Conservation (phyloP, 2,113 vertebrate genomes). For the Pleuronectes platessa region DNA sequence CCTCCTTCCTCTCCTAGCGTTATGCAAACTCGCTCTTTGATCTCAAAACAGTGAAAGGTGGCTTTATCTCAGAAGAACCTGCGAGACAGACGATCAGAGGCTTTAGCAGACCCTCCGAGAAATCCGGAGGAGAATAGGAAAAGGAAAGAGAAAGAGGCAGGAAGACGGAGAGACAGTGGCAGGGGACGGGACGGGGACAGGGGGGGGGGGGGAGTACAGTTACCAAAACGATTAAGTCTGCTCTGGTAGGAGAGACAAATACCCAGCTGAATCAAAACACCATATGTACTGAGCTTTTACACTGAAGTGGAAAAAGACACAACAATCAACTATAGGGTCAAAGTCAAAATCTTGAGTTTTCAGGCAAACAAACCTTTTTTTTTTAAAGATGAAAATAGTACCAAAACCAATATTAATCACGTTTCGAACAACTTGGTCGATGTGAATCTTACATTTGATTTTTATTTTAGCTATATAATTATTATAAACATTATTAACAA, state of each 20-base stretch:
- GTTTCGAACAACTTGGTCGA: too few relatives aligned
- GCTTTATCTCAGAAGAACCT: constrained; percentile 69
- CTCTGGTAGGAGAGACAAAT: not conserved
- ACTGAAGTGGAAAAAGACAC: too few relatives aligned
- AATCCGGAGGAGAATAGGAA: constrained; percentile 36
- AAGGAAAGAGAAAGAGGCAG: not conserved
- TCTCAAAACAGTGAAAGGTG: constrained; percentile 64
- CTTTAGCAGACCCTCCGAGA: constrained; percentile 39
- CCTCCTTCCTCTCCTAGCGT: constrained; percentile 42
- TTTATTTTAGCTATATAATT: too few relatives aligned
- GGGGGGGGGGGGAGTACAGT: not conserved
- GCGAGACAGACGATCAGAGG: constrained; percentile 64
- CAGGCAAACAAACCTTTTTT: too few relatives aligned
- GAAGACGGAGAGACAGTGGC: not conserved
- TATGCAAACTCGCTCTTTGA: constrained; percentile 76
- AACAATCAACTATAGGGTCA: too few relatives aligned
- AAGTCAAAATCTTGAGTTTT: too few relatives aligned
- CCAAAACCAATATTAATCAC: too few relatives aligned
- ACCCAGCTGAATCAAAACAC: not conserved
- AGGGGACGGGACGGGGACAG: not conserved
- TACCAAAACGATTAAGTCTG: not conserved
- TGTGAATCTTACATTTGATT: too few relatives aligned
- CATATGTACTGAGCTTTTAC: not conserved
- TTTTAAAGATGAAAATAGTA: too few relatives aligned
- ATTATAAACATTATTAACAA: not conserved